phyloP scores from a whole-genome alignment of 2,888 invertebrate species.

The Drosophila mercatorum region DNA sequence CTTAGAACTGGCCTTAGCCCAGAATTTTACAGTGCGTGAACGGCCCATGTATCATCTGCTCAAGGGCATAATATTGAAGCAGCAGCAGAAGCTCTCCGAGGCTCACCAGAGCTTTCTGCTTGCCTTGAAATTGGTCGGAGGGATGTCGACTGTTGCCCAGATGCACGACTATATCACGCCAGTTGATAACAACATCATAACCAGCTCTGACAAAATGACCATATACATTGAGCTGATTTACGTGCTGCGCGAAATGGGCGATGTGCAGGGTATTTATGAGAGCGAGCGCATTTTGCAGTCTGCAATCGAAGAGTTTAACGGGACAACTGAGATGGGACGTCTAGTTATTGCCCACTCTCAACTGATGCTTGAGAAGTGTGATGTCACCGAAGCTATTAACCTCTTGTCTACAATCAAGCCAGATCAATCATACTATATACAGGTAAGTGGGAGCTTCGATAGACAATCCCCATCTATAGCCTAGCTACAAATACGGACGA shows the following conservation, averaged over 20 bases:
- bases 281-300: constrained; percentile 92
- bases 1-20: constrained; percentile 95
- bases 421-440: constrained; percentile 93
- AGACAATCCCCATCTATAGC: neutral
- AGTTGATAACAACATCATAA: constrained; percentile 82
- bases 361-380: constrained; percentile 91
- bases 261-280: constrained; percentile 87
- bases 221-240: constrained; percentile 94
- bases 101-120: constrained; percentile 90
- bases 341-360: constrained; percentile 94
- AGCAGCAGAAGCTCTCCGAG: constrained; percentile 89
- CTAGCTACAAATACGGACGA: too few species aligned
- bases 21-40: constrained; percentile 96
- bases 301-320: constrained; percentile 89
- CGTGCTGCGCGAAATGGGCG: constrained; percentile 62
- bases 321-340: constrained; percentile 93
- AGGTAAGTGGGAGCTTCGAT: constrained; percentile 84
- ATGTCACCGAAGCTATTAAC: constrained; percentile 92
- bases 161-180: constrained; percentile 21
- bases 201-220: constrained; percentile 91
- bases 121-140: constrained; percentile 89
- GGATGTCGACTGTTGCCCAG: constrained; percentile 61
- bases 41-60: constrained; percentile 96
- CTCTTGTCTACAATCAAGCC: constrained; percentile 91
- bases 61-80: constrained; percentile 92